Percentiles rank a stretch among this genome's conserved stretches.
phyloP scores from a whole-genome alignment of 2,797 vertebrate species.

The Sus cebifrons region DNA sequence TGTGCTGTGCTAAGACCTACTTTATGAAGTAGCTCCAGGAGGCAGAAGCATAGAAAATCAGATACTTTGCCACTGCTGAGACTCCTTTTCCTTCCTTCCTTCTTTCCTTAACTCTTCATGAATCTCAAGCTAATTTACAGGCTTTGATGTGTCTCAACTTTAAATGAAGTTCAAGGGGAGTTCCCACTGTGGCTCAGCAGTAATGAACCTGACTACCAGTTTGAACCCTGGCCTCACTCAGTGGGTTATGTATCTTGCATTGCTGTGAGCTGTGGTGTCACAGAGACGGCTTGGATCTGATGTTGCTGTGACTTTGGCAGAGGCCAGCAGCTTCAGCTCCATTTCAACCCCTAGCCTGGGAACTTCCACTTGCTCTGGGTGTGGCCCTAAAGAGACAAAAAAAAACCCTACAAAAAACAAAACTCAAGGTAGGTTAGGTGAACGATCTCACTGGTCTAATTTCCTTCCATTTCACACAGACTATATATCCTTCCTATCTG shows the following conservation, averaged over 20 bases:
- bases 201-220: too few species aligned
- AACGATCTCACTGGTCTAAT: slow-evolving; percentile 18
- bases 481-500: slow-evolving; percentile 63
- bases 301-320: too few species aligned
- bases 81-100: not conserved
- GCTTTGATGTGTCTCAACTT: slow-evolving; percentile 29
- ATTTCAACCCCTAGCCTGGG: too few species aligned
- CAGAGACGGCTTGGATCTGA: too few species aligned
- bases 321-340: too few species aligned
- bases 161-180: not conserved
- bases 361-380: too few species aligned
- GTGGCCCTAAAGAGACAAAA: too few species aligned
- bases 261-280: too few species aligned
- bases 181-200: too few species aligned
- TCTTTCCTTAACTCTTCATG: not conserved
- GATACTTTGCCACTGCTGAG: slow-evolving; percentile 1
- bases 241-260: too few species aligned
- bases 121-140: slow-evolving; percentile 65
- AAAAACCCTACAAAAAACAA: too few species aligned
- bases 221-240: too few species aligned
- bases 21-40: slow-evolving; percentile 39
- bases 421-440: not conserved
- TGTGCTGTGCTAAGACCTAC: not conserved
- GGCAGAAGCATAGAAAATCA: slow-evolving; percentile 27
- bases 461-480: not conserved